Evolutionary conservation across 2,888 invertebrate genomes (phyloP).

Genomic region (Meta bourneti): DNA sequence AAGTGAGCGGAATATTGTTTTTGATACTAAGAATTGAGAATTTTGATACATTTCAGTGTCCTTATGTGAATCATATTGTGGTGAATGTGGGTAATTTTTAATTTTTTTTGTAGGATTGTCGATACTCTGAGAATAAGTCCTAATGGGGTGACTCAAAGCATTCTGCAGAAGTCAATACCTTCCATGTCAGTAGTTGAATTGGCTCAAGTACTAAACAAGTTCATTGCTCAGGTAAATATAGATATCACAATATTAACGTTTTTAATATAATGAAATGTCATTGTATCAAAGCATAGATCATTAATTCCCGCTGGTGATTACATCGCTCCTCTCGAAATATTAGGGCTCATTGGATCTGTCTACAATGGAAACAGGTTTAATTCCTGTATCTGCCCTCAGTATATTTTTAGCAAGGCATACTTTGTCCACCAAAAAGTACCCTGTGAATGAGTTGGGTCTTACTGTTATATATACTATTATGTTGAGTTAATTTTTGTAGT

Average conservation of each 20-base stretch:
- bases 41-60: not conserved
- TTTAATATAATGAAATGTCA: not conserved
- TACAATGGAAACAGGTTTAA: not conserved
- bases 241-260: not conserved
- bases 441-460: too few relatives aligned
- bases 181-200: slow-evolving; percentile 24
- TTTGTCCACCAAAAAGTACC: too few relatives aligned
- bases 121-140: slow-evolving; percentile 17
- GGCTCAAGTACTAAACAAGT: slow-evolving; percentile 50
- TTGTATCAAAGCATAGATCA: not conserved
- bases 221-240: slow-evolving; percentile 25
- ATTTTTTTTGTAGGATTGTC: not conserved
- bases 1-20: not conserved
- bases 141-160: slow-evolving; percentile 40
- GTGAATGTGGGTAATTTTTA: not conserved
- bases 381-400: too few relatives aligned
- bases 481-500: too few relatives aligned
- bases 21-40: too few relatives aligned
- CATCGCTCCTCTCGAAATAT: not conserved
- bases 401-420: not conserved
- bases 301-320: not conserved
- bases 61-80: not conserved
- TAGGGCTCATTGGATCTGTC: not conserved
- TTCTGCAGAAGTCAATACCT: slow-evolving; percentile 32
- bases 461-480: too few relatives aligned